Percentiles rank a stretch among this genome's conserved stretches.
Evolutionary conservation across 2,888 invertebrate species (phyloP).

Genomic region (Acleris emargana): DNA sequence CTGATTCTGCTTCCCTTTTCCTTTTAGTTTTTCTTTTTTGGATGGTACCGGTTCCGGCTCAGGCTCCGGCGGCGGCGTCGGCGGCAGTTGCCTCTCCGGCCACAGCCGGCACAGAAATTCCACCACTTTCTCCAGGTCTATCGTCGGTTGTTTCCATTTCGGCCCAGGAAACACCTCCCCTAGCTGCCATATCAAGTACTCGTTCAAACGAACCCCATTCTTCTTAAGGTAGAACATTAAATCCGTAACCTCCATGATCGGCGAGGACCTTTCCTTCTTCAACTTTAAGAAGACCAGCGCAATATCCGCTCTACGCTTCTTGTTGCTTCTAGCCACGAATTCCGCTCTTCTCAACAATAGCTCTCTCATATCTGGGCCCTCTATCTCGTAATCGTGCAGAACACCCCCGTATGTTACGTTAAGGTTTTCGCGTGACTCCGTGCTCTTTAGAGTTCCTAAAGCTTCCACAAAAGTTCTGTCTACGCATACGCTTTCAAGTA

Average conservation of each 20-base stretch:
- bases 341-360: slow-evolving; percentile 50
- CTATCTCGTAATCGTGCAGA: slow-evolving; percentile 45
- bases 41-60: not conserved
- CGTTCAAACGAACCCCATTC: slow-evolving; percentile 8
- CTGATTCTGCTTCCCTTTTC: not conserved
- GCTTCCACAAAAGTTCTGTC: slow-evolving; percentile 45
- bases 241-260: slow-evolving; percentile 40
- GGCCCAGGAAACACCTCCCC: slow-evolving; percentile 4
- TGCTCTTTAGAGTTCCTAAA: slow-evolving; percentile 45
- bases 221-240: slow-evolving; percentile 35
- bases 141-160: not conserved
- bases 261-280: slow-evolving; percentile 38
- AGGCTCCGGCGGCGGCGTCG: slow-evolving; percentile 39
- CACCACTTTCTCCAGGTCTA: slow-evolving; percentile 38
- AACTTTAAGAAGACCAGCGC: slow-evolving; percentile 47
- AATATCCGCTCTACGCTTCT: slow-evolving; percentile 44
- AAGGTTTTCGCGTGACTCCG: slow-evolving; percentile 50
- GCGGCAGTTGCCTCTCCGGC: slow-evolving; percentile 43
- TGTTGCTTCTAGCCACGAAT: slow-evolving; percentile 45
- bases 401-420: slow-evolving; percentile 47
- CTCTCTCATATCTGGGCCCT: slow-evolving; percentile 49
- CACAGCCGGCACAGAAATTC: slow-evolving; percentile 44
- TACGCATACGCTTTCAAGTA: slow-evolving; percentile 51
- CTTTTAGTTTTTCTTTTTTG: not conserved
- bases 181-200: not conserved